Evolutionary conservation across 92 coral and sea anemone genomes (phyloP).

Genomic region (Paramuricea clavata): DNA sequence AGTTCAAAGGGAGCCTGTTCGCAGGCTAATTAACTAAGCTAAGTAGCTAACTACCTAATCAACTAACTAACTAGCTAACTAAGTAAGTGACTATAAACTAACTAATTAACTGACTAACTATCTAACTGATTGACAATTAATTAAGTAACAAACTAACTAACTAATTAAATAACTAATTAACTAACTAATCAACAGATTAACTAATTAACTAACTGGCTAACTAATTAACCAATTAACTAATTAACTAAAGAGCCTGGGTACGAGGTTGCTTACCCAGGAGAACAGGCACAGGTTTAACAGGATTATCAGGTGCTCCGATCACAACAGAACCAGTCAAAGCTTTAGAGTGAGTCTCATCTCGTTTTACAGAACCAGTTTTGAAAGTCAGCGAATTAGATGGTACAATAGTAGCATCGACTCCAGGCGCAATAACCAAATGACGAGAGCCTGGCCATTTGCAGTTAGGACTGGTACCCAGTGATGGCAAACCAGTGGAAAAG

Average conservation of each 20-base stretch:
- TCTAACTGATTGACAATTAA: no score
- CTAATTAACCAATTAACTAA: no score
- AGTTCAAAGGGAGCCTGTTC: no score
- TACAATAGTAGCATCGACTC: slow-evolving; percentile 41
- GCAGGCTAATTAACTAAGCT: no score
- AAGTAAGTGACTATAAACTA: neutral
- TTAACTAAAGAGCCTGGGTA: no score
- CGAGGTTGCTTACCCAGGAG: slow-evolving; percentile 35
- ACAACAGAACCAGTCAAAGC: slow-evolving; percentile 39
- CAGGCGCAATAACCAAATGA: slow-evolving; percentile 42
- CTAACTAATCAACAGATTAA: no score
- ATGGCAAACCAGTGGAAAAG: slow-evolving; percentile 8
- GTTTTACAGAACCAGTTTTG: slow-evolving; percentile 33
- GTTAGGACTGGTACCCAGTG: slow-evolving; percentile 39
- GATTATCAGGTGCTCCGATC: slow-evolving; percentile 39
- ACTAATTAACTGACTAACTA: neutral
- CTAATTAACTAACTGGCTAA: no score
- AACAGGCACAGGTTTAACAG: slow-evolving; percentile 45
- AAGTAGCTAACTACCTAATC: no score
- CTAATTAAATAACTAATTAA: no score
- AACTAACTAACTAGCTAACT: no score
- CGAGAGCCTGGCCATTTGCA: slow-evolving; percentile 54
- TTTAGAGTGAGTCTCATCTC: slow-evolving; percentile 30
- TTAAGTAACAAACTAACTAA: no score
- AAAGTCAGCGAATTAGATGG: slow-evolving; percentile 22